Conservation (phyloP, 2,888 invertebrate species). For the Tipula helvola region DNA sequence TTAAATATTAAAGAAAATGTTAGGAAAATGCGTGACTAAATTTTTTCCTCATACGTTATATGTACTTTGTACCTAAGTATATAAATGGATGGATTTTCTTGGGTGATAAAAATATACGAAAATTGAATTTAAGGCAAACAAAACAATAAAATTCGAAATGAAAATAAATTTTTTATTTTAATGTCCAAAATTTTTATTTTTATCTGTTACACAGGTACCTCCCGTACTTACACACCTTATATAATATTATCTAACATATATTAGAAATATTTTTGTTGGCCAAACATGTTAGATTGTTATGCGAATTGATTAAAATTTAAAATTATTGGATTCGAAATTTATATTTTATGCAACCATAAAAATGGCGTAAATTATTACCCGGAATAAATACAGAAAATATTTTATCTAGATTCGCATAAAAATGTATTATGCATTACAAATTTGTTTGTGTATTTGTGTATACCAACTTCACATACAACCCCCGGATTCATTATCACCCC, state of each 20-base stretch:
- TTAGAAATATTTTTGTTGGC: no score
- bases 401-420: neutral
- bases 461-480: neutral
- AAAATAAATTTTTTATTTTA: neutral
- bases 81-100: neutral
- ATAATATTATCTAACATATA: no score
- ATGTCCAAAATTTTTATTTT: neutral
- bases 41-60: neutral
- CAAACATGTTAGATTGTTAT: neutral
- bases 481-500: neutral
- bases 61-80: neutral
- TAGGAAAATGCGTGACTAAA: neutral
- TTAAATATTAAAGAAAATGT: neutral
- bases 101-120: neutral
- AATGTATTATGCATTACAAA: neutral
- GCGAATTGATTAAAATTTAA: neutral
- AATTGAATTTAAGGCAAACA: constrained; percentile 4
- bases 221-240: no score
- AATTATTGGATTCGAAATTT: neutral
- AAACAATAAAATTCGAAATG: neutral
- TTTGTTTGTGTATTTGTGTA: neutral
- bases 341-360: neutral
- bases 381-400: neutral
- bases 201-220: neutral
- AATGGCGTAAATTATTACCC: neutral